A percentile compares a stretch with the other conserved stretches of the same genome.
Conservation (phyloP, 2,888 invertebrate species). For the Cordylochernes scorpioides region DNA sequence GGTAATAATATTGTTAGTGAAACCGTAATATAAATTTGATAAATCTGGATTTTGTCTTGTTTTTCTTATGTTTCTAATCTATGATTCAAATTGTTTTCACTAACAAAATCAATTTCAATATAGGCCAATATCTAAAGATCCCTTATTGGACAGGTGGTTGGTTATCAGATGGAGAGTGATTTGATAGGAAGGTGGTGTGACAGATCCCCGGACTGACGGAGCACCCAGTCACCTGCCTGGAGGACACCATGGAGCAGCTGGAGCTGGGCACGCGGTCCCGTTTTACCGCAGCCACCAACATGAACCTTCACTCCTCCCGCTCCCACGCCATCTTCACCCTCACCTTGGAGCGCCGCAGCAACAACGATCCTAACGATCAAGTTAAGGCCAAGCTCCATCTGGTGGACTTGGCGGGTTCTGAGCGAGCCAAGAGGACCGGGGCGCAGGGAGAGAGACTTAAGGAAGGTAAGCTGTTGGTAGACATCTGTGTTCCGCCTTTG, state of each 20-base stretch:
- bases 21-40: no score
- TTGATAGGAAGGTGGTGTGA: no score
- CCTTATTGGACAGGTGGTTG: no score
- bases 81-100: no score
- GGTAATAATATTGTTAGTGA: background rate
- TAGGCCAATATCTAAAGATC: no score
- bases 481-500: no score
- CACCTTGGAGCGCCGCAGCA: conserved; percentile 30
- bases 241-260: conserved; percentile 37
- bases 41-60: no score
- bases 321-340: conserved; percentile 73
- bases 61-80: no score
- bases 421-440: conserved; percentile 62
- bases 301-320: conserved; percentile 64
- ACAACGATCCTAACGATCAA: conserved; percentile 27
- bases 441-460: conserved; percentile 62
- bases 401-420: conserved; percentile 75
- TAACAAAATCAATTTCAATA: no score
- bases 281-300: conserved; percentile 64
- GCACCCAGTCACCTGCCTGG: conserved; percentile 18
- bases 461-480: conserved; percentile 42
- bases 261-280: conserved; percentile 39
- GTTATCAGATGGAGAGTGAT: no score
- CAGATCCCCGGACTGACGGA: conserved; percentile 19
- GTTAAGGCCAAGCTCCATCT: conserved; percentile 62